These are phyloP conservation scores for Muscicapa striata DNA, from an alignment of 2,797 vertebrate genomes.

Conservation along the genomic window DNA sequence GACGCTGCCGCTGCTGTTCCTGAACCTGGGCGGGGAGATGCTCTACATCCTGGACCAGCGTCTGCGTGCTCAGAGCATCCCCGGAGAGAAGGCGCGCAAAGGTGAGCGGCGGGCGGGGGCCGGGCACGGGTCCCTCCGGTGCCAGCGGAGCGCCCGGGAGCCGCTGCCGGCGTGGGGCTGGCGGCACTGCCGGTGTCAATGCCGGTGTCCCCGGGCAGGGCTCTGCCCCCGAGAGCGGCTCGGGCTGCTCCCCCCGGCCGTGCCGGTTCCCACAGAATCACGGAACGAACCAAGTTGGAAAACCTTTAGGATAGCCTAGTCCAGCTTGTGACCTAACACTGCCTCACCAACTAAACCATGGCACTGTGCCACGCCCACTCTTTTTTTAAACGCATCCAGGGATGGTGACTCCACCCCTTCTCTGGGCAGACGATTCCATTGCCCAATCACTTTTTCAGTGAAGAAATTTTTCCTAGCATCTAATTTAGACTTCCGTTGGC, in stretches of 20 bases:
- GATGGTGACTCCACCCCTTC: background rate
- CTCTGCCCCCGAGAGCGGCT: background rate
- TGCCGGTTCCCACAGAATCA: too few relatives aligned
- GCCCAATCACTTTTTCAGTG: background rate
- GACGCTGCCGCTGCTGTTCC: conserved; percentile 93
- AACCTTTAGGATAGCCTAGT: too few relatives aligned
- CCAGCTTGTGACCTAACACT: background rate
- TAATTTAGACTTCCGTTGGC: background rate
- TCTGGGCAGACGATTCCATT: background rate
- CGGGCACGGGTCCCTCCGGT: background rate
- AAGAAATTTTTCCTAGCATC: fast-evolving
- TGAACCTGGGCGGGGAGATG: conserved; percentile 98
- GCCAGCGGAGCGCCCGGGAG: background rate
- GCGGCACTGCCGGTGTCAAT: too few relatives aligned
- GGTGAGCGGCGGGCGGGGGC: conserved; percentile 76
- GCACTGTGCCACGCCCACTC: background rate
- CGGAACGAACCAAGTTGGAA: fast-evolving
- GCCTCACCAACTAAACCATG: fast-evolving
- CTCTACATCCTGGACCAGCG: conserved; percentile 98
- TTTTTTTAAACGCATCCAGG: background rate
- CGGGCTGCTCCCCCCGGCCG: background rate
- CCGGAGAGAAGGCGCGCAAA: conserved; percentile 94
- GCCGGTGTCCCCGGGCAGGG: background rate
- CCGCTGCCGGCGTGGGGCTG: background rate
- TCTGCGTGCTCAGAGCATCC: conserved; percentile 94